Conservation (phyloP, 2,888 invertebrate genomes). For the Dromius quadrimaculatus region DNA sequence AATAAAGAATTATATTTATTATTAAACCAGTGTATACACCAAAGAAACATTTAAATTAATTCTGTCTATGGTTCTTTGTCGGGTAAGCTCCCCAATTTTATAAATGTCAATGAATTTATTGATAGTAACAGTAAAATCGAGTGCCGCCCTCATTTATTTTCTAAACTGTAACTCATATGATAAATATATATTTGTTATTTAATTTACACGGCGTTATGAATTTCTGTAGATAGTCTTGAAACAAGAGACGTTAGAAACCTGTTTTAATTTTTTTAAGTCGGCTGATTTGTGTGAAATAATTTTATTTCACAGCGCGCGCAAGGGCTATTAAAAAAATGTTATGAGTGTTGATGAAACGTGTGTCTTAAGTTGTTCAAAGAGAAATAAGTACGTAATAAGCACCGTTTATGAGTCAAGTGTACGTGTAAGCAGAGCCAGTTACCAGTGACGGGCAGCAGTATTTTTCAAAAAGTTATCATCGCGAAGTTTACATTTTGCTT, state of each 20-base stretch:
- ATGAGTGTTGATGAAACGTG: slow-evolving; percentile 36
- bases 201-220: slow-evolving; percentile 6
- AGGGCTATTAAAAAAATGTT: slow-evolving; percentile 9
- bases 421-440: not conserved
- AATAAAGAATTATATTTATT: not conserved
- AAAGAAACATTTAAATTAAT: not conserved
- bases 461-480: too few relatives aligned
- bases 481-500: too few relatives aligned
- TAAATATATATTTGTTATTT: slow-evolving; percentile 29
- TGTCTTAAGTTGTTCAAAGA: slow-evolving; percentile 38
- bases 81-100: too few relatives aligned
- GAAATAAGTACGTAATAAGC: slow-evolving; percentile 34
- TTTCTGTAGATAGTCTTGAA: slow-evolving; percentile 10
- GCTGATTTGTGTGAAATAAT: slow-evolving; percentile 25
- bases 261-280: not conserved
- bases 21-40: too few relatives aligned
- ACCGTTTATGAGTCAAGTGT: slow-evolving; percentile 13
- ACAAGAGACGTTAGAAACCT: not conserved
- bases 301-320: slow-evolving; percentile 17
- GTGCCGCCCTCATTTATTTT: not conserved
- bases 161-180: slow-evolving; percentile 10
- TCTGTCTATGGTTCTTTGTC: not conserved
- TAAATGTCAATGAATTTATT: too few relatives aligned
- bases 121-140: too few relatives aligned
- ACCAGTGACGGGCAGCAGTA: not conserved